Percentiles rank a stretch among this genome's conserved stretches.
Conservation (phyloP, 2,113 vertebrate genomes). For the Nibea coibor region DNA sequence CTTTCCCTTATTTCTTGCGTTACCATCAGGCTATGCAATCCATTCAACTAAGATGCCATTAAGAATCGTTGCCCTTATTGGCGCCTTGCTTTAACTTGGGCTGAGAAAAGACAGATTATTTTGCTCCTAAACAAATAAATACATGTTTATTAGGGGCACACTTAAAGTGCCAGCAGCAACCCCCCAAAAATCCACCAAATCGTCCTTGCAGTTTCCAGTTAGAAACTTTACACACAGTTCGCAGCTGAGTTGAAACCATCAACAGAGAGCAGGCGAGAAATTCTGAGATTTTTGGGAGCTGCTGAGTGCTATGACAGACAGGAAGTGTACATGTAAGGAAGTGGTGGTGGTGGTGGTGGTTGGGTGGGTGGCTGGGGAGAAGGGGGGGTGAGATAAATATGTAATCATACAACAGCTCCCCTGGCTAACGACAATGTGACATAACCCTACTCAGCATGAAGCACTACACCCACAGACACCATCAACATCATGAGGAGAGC, state of each 20-base stretch:
- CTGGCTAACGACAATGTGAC: slow-evolving; percentile 58
- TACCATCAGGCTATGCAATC: neutral
- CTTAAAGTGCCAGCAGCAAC: neutral
- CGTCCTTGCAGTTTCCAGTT: neutral
- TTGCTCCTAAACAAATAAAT: neutral
- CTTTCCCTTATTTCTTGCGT: neutral
- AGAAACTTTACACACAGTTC: neutral
- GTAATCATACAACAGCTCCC: slow-evolving; percentile 48
- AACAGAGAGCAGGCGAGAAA: neutral
- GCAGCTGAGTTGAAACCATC: slow-evolving; percentile 1
- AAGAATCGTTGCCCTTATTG: neutral
- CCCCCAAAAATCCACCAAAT: neutral
- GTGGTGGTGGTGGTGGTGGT: neutral
- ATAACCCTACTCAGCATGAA: slow-evolving; percentile 71
- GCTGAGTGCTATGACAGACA: neutral
- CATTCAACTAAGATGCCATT: neutral
- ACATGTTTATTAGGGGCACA: neutral
- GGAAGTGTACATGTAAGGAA: slow-evolving; percentile 30
- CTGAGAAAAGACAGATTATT: neutral
- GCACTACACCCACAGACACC: slow-evolving; percentile 63
- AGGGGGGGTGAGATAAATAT: slow-evolving; percentile 36
- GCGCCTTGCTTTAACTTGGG: neutral
- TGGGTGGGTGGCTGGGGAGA: neutral
- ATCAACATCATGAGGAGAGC: slow-evolving; percentile 48
- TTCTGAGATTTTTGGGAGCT: neutral